A percentile compares a stretch with the other conserved stretches of the same genome.
Evolutionary conservation across 2,888 invertebrate genomes (phyloP).

Genomic region (Periphyllus acericola): DNA sequence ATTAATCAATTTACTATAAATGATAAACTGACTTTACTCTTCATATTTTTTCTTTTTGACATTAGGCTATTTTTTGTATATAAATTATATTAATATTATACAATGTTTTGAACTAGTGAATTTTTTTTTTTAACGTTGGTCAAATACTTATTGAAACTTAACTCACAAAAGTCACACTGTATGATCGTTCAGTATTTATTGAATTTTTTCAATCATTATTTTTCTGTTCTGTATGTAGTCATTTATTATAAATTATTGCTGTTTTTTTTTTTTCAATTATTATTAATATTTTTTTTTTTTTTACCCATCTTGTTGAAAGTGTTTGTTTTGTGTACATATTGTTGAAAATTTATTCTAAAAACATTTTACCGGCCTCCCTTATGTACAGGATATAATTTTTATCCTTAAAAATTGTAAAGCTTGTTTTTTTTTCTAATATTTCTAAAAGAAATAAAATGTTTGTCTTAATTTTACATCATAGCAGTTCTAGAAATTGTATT

Average conservation of each 20-base stretch:
- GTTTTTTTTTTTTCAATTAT: slow-evolving; percentile 39
- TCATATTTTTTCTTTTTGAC: slow-evolving; percentile 58
- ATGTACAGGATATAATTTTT: slow-evolving; percentile 54
- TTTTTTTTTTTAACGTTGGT: slow-evolving; percentile 56
- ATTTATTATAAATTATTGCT: slow-evolving; percentile 56
- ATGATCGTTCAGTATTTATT: slow-evolving; percentile 58
- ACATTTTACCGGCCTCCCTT: slow-evolving; percentile 51
- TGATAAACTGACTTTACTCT: slow-evolving; percentile 51
- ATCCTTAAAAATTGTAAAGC: slow-evolving; percentile 38
- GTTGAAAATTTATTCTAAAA: slow-evolving; percentile 58
- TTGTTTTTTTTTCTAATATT: slow-evolving; percentile 8
- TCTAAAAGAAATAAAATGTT: slow-evolving; percentile 25
- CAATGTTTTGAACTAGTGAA: slow-evolving; percentile 60
- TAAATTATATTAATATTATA: slow-evolving; percentile 57
- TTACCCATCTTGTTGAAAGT: slow-evolving; percentile 53
- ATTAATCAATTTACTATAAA: slow-evolving; percentile 57
- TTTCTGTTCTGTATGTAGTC: slow-evolving; percentile 52
- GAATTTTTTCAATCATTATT: slow-evolving; percentile 46
- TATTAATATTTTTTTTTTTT: slow-evolving; percentile 9
- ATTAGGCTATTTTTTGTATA: slow-evolving; percentile 54
- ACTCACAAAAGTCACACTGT: slow-evolving; percentile 46
- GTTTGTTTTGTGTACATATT: slow-evolving; percentile 60
- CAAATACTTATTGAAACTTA: slow-evolving; percentile 58
- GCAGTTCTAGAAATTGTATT: slow-evolving; percentile 32
- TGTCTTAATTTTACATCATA: slow-evolving; percentile 50